Base-by-base conservation (phyloP, 2,888 invertebrate genomes). In the Melikaiella ostensackeni region DNA sequence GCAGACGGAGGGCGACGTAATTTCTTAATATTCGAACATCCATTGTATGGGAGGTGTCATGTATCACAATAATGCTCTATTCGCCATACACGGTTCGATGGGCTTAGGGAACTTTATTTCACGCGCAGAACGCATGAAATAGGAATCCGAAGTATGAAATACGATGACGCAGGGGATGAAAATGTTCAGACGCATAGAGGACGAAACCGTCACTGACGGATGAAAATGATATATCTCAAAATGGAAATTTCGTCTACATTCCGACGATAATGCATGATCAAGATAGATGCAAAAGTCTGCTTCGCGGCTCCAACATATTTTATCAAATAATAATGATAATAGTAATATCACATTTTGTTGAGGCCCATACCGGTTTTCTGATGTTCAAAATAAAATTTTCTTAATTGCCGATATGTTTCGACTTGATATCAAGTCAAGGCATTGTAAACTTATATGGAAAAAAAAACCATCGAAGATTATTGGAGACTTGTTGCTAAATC, bases 61-160 rank as follows among this genome's bases (percentile, higher is more conserved):
- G 70, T 50, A 70, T 70, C 70, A 70, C 70, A 70, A 70, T 70
- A 70, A 50, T 70, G 50, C 33, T 46, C 70, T 50, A 50, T 30
- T 70, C 75, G 35, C 30, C 35, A 46, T 75, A 77, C 64, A 79
- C 70, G 83, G 79, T 77, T 79, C 30, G 80, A 80, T 77, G 76
- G 83, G 82, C 83, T 79, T 75, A 75, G 66, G 78, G 84, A 84
- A 82, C 85, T 86, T 88, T 84, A 84, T 84, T 84, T 83, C 84
- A 82, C 76, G 84, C 76, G 84, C 82, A 82, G 80, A 84, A 82
- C 82, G 84, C 83, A 82, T 82, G 84, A 82, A 85, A 87, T 83
- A 77, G 80, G 82, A 66, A 70, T 70, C 70, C 70, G 70, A 70
- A 70, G 70, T 50, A 70, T 70, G 70, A 70, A 70, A 70, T 50